Base-by-base conservation (phyloP, 2,888 invertebrate genomes). In the Latrodectus hesperus region DNA sequence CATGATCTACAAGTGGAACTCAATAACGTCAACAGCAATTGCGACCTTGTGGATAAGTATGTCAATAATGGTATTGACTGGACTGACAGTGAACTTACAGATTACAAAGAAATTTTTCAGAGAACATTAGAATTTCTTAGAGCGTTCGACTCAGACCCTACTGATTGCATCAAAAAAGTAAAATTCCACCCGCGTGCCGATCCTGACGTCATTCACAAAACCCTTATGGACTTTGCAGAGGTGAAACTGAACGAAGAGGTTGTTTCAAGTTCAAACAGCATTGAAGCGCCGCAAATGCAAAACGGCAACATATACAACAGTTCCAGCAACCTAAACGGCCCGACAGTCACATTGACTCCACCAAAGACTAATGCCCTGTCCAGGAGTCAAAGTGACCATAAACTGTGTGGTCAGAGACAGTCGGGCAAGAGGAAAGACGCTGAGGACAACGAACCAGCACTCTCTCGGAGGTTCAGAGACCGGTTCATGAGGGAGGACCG, bases 1-100 rank as follows among this genome's bases (percentile, higher is more conserved):
- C 97, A 97, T 92, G 98, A 97, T 93, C 94, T 99, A 91, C 98
- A 98, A 92, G 94, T 96, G 92, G 99, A 99, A 93, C 96, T 98
- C 92, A 95, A 96, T 90, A 99, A 99, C 93, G 97, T 99, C 91
- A 95, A 96, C 92, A 98, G 98, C 92, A 99, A 99, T 93, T 98
- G 98, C 93, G 98, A 99, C 93, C 94, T 98, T 91, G 97, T 97
- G 77, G 98, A 99, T 92, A 97, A 97, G 92, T 96, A 97, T 92
- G 97, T 88, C 16, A 89, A 83, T 52, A 81, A 88, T 67, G 82
- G 77, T 53, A 84, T 88, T 9, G 88, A 87, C 38, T 90, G 90
- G 90, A 90, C 90, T 11, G 90, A 90, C 79, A 80, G 68, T 1
- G 90, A 90, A 84, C 76, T 90, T 52, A 88, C 98, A 94, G 97